Percentiles rank a stretch among this genome's conserved stretches.
Evolutionary conservation across 2,888 invertebrate species (phyloP).

Genomic region (Cheilosia scutellata): DNA sequence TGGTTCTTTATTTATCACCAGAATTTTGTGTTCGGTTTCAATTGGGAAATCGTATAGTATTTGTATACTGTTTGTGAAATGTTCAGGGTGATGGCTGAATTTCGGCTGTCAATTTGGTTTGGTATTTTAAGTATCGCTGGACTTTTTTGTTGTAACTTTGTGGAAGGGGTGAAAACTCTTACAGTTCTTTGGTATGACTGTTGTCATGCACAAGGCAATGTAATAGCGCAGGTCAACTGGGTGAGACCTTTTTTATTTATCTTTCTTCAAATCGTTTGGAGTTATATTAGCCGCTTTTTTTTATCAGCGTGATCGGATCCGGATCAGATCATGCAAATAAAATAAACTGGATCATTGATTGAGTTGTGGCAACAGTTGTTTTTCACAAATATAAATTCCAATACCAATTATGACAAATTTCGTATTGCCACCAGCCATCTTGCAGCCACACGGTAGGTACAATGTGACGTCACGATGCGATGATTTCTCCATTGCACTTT

Average conservation of each 20-base stretch:
- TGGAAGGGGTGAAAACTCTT: slow-evolving; percentile 6
- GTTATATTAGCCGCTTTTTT: too few relatives aligned
- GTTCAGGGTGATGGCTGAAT: slow-evolving; percentile 28
- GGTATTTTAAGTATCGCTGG: slow-evolving; percentile 6
- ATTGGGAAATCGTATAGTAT: slow-evolving; percentile 25
- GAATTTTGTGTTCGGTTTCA: slow-evolving; percentile 35
- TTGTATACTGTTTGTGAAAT: slow-evolving; percentile 15
- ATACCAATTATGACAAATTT: too few relatives aligned
- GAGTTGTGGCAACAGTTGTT: too few relatives aligned
- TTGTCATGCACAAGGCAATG: not conserved
- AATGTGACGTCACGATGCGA: too few relatives aligned
- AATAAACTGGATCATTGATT: too few relatives aligned
- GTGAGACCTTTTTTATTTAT: not conserved
- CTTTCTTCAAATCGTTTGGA: not conserved
- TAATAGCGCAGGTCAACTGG: not conserved
- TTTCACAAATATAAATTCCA: too few relatives aligned
- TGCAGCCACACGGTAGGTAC: not conserved
- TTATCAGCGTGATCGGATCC: too few relatives aligned
- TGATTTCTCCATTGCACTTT: too few relatives aligned
- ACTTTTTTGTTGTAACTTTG: not conserved
- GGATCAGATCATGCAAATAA: too few relatives aligned
- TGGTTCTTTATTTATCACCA: slow-evolving; percentile 56
- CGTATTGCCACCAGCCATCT: too few relatives aligned
- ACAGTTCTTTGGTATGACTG: not conserved
- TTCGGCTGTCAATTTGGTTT: slow-evolving; percentile 35